Evolutionary conservation across 1,140 invertebrate genomes (phyloP).

Genomic region (Zaprionus kolodkinae): DNA sequence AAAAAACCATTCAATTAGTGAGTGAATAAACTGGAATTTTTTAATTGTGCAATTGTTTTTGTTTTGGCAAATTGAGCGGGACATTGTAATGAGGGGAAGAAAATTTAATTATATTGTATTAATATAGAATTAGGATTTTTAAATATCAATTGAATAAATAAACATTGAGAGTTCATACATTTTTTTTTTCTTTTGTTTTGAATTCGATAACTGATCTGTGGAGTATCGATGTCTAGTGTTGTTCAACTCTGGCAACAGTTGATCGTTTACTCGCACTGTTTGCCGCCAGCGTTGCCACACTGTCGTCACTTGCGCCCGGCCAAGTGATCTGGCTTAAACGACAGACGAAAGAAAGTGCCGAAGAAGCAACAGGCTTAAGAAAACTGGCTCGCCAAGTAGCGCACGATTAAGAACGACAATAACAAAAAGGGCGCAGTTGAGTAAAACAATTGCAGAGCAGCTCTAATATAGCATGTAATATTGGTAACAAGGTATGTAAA

Average conservation of each 20-base stretch:
- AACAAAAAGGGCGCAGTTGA: background rate
- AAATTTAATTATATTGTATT: background rate
- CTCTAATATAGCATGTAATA: background rate
- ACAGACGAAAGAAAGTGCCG: conserved; percentile 22
- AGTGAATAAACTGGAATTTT: conserved; percentile 40
- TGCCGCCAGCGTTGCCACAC: conserved; percentile 11
- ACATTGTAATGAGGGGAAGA: background rate
- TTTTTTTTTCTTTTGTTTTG: background rate
- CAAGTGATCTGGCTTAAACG: conserved; percentile 28
- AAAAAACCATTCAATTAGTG: conserved; percentile 33
- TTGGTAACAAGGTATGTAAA: background rate
- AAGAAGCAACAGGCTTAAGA: conserved; percentile 23
- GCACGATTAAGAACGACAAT: conserved; percentile 11
- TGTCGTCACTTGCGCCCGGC: background rate
- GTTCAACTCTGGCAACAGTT: background rate
- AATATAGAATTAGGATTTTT: background rate
- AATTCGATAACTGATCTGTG: background rate
- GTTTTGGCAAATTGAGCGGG: background rate
- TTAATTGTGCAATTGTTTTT: conserved; percentile 7
- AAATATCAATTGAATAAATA: background rate
- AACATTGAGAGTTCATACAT: background rate
- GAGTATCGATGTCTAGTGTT: background rate
- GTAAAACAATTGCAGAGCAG: background rate
- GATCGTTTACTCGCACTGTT: conserved; percentile 6
- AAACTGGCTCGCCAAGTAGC: background rate